phyloP scores from a whole-genome alignment of 1,140 invertebrate species.

The Aphelinus certus region DNA sequence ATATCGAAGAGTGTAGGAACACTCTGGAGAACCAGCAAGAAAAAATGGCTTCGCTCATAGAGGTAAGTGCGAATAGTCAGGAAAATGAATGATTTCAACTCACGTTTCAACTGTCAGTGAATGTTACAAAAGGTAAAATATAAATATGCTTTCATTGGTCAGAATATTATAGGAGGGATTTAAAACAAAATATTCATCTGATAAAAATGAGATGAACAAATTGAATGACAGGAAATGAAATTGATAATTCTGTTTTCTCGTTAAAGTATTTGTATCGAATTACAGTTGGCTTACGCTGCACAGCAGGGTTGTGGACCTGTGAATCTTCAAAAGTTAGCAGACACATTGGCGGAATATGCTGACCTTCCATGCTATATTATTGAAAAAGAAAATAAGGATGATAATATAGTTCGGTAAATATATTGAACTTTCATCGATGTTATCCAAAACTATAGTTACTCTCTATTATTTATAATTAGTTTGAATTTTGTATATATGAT shows the following conservation, averaged over 20 bases:
- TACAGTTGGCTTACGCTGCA: slow-evolving; percentile 38
- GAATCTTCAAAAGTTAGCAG: slow-evolving; percentile 52
- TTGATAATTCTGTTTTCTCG: no score
- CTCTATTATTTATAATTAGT: no score
- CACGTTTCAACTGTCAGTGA: no score
- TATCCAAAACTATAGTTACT: slow-evolving; percentile 1
- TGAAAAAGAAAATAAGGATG: neutral
- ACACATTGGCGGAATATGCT: slow-evolving; percentile 54
- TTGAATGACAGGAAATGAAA: no score
- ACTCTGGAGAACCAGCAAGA: slow-evolving; percentile 44
- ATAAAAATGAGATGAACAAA: no score
- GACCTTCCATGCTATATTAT: slow-evolving; percentile 61
- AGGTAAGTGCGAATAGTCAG: slow-evolving; percentile 37
- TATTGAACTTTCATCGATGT: slow-evolving; percentile 33
- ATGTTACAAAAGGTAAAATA: no score
- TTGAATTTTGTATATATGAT: no score
- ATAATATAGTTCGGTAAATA: slow-evolving; percentile 41
- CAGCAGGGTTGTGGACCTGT: slow-evolving; percentile 37
- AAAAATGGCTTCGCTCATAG: slow-evolving; percentile 34
- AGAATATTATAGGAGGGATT: no score
- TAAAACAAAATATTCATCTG: no score
- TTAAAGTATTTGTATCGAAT: no score
- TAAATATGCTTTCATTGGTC: no score
- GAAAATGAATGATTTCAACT: no score
- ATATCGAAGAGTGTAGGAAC: slow-evolving; percentile 44